These are phyloP conservation scores for Rhysida immarginata DNA, from an alignment of 1,140 invertebrate genomes.

Conservation along the genomic window DNA sequence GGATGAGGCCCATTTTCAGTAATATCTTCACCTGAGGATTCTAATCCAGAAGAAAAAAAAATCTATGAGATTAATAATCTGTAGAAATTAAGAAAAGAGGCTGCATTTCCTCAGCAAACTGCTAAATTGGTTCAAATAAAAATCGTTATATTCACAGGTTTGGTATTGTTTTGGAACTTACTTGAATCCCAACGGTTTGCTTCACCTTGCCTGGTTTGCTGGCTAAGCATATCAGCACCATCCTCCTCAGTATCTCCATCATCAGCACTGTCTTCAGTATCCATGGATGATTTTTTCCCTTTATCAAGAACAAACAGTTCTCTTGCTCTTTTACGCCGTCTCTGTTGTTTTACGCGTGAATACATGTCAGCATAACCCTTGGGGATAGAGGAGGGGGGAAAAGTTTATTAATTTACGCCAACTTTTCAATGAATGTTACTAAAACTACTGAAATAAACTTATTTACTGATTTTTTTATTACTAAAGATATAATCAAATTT, in stretches of 20 bases:
- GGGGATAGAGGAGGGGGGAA: too few species aligned
- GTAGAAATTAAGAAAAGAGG: too few species aligned
- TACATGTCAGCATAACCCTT: slow-evolving; percentile 44
- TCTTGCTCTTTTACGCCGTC: slow-evolving; percentile 27
- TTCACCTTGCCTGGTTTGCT: not conserved
- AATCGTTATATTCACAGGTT: too few species aligned
- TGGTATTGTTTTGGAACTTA: too few species aligned
- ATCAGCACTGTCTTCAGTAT: slow-evolving; percentile 20
- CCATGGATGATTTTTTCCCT: slow-evolving; percentile 16
- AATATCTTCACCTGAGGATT: not conserved
- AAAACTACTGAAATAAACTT: too few species aligned
- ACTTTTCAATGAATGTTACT: too few species aligned
- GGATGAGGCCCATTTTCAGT: not conserved
- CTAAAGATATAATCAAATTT: too few species aligned
- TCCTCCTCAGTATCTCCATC: slow-evolving; percentile 22
- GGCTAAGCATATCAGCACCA: slow-evolving; percentile 9
- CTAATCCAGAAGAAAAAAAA: not conserved
- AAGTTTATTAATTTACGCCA: too few species aligned
- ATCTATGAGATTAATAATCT: too few species aligned
- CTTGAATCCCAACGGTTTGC: not conserved
- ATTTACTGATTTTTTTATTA: too few species aligned
- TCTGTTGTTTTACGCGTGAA: slow-evolving; percentile 40
- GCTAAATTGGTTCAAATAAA: too few species aligned
- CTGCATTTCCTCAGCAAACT: too few species aligned
- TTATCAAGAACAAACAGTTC: slow-evolving; percentile 31